phyloP scores from a whole-genome alignment of 2,113 vertebrate species.

The Gnathonemus longibarbis region DNA sequence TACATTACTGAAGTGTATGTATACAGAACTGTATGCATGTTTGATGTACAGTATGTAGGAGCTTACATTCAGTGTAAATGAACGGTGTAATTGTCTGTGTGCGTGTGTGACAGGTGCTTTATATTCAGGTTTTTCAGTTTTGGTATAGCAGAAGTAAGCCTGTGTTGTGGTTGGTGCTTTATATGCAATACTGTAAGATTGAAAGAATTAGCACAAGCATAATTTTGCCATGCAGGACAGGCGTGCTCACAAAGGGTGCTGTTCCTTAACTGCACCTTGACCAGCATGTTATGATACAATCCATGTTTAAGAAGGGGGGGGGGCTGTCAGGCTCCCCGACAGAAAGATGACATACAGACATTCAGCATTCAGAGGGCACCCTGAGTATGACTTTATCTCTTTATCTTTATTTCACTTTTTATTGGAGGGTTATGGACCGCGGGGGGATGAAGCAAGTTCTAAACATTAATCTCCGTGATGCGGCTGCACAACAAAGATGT shows the following conservation, averaged over 20 bases:
- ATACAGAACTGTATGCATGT: background rate
- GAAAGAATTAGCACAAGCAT: background rate
- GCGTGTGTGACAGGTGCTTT: background rate
- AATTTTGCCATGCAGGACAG: background rate
- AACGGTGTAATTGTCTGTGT: background rate
- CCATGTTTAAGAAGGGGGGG: background rate
- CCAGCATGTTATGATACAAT: background rate
- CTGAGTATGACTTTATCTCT: background rate
- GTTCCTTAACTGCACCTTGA: background rate
- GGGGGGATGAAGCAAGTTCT: background rate
- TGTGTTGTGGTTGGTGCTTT: background rate
- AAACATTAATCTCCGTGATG: background rate
- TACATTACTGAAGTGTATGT: background rate
- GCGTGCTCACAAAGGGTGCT: background rate
- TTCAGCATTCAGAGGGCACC: background rate
- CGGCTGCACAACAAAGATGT: background rate
- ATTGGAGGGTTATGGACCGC: background rate
- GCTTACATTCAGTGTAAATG: background rate
- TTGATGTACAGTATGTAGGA: background rate
- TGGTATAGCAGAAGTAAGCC: background rate
- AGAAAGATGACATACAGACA: background rate
- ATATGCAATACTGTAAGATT: background rate
- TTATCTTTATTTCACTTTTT: background rate
- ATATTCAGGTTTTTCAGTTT: background rate
- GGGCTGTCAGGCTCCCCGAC: background rate